phyloP scores from a whole-genome alignment of 2,888 invertebrate genomes.

The Itoplectis maculator region DNA sequence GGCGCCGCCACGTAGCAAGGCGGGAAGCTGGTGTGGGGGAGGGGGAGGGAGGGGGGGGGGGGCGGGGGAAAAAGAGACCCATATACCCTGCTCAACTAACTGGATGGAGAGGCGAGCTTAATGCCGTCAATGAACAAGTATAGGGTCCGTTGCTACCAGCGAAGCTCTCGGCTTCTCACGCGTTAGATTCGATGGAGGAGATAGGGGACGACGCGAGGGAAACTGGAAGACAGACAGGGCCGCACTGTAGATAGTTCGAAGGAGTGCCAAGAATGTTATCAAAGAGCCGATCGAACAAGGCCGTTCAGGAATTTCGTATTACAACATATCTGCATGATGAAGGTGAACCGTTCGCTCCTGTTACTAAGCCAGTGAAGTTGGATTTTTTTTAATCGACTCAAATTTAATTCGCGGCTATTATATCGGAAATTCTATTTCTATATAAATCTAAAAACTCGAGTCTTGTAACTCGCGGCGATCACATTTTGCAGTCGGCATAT shows the following conservation, averaged over 20 bases:
- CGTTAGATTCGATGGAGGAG: neutral
- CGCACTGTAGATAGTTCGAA: neutral
- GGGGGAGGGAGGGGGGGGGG: slow-evolving; percentile 67
- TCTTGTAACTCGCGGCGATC: no score
- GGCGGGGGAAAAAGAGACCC: no score
- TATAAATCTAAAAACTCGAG: no score
- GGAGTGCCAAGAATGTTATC: neutral
- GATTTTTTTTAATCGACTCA: neutral
- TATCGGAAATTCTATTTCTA: no score
- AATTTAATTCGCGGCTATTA: no score
- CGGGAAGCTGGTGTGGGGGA: slow-evolving; percentile 41
- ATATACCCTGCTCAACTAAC: slow-evolving; percentile 29
- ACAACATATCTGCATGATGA: no score
- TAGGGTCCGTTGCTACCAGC: slow-evolving; percentile 4
- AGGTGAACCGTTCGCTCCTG: no score
- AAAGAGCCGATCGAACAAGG: neutral
- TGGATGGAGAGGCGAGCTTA: slow-evolving; percentile 42
- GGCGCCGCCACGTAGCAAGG: slow-evolving; percentile 60
- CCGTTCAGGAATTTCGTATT: neutral
- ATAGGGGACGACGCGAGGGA: neutral
- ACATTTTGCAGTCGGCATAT: no score
- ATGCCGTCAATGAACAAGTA: slow-evolving; percentile 51
- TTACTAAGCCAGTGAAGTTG: no score
- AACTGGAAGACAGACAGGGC: neutral
- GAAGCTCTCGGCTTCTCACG: slow-evolving; percentile 4